Percentiles rank a stretch among this genome's conserved stretches.
Conservation (phyloP, 2,797 vertebrate genomes). For the Nyctalus aviator region DNA sequence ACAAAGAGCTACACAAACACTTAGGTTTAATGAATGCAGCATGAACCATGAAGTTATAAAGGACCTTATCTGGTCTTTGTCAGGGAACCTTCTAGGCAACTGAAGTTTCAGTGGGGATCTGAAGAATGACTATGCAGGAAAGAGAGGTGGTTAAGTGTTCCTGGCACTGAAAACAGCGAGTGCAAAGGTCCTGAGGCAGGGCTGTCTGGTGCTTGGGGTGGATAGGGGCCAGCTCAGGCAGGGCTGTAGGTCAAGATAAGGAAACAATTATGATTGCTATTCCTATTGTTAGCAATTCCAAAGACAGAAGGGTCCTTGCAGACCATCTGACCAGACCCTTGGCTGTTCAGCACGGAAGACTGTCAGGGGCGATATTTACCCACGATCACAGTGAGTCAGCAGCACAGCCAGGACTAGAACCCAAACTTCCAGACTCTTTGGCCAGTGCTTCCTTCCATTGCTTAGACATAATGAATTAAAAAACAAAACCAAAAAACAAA, state of each 20-base stretch:
- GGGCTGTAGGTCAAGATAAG: neutral
- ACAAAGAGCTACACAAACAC: neutral
- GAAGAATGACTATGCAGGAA: neutral
- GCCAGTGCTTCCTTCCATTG: neutral
- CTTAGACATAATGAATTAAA: neutral
- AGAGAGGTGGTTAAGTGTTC: neutral
- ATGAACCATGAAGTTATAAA: neutral
- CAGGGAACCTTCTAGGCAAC: neutral
- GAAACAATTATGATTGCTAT: neutral
- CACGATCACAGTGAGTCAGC: neutral
- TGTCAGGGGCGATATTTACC: neutral
- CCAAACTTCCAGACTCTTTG: neutral
- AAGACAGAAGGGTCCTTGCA: neutral
- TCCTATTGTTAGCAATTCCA: slow-evolving; percentile 29
- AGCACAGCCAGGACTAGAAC: slow-evolving; percentile 16
- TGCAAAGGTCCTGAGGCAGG: slow-evolving; percentile 35
- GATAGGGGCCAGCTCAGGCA: neutral
- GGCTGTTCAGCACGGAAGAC: neutral
- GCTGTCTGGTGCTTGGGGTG: neutral
- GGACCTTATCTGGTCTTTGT: neutral
- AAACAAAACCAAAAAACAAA: neutral
- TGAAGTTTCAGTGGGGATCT: neutral
- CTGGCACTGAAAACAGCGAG: neutral
- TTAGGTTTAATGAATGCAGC: neutral
- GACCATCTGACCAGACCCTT: neutral